Percentiles rank a stretch among this genome's conserved stretches.
phyloP scores from a whole-genome alignment of 2,888 invertebrate genomes.

The Ormia ochracea region DNA sequence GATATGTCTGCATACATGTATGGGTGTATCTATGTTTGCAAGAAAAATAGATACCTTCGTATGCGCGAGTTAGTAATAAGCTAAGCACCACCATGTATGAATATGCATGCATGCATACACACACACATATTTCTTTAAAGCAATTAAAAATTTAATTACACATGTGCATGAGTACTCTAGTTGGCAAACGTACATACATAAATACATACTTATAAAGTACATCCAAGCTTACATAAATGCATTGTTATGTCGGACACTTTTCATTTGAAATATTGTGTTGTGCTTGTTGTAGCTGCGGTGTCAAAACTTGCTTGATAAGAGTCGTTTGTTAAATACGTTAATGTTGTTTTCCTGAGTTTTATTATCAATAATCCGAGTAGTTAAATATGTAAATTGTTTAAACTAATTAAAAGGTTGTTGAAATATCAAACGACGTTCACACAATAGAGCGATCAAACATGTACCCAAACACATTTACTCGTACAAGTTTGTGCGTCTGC shows the following conservation, averaged over 20 bases:
- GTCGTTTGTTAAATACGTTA: conserved; percentile 20
- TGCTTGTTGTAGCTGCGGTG: too few species aligned
- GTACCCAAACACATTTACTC: neutral
- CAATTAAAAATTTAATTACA: conserved; percentile 32
- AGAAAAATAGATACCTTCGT: neutral
- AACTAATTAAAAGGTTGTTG: conserved; percentile 36
- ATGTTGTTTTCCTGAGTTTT: neutral
- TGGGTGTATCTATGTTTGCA: neutral
- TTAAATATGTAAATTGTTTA: conserved; percentile 28
- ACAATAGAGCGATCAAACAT: neutral
- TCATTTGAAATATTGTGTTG: neutral
- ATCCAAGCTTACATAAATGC: too few species aligned
- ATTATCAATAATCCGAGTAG: conserved; percentile 36
- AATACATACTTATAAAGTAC: too few species aligned
- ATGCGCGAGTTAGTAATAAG: neutral
- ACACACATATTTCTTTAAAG: too few species aligned
- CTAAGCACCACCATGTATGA: too few species aligned
- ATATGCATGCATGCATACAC: too few species aligned
- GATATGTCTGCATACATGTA: neutral
- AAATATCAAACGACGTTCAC: neutral
- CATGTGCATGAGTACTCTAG: neutral
- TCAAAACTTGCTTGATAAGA: conserved; percentile 16
- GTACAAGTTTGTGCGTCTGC: too few species aligned
- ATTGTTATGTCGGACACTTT: conserved; percentile 18
- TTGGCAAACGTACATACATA: neutral